Conservation (phyloP, 2,113 vertebrate genomes). For the Eubucco bourcierii region DNA sequence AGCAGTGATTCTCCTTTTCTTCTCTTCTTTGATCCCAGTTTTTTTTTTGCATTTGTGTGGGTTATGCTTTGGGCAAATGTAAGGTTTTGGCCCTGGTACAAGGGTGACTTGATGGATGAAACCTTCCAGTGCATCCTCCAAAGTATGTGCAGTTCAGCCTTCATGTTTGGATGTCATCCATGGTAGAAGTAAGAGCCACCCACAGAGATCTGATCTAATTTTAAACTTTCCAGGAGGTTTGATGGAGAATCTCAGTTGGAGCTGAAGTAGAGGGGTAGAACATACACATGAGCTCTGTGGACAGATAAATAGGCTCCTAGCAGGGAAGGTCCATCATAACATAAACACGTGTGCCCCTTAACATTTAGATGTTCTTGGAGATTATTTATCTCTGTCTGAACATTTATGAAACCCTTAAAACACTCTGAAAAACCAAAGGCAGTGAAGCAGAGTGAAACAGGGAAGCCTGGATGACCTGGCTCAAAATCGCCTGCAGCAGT, state of each 20-base stretch:
- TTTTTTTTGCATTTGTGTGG: background rate
- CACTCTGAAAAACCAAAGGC: background rate
- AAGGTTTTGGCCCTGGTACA: background rate
- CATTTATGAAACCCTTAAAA: background rate
- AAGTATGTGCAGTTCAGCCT: background rate
- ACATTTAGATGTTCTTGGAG: background rate
- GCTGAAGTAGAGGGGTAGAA: background rate
- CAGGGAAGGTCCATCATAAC: background rate
- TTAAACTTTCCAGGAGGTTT: slow-evolving; percentile 1
- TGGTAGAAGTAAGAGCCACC: slow-evolving; percentile 19
- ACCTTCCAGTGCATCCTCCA: background rate
- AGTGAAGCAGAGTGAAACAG: background rate
- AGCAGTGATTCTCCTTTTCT: background rate
- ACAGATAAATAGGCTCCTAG: background rate
- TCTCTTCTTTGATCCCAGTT: background rate
- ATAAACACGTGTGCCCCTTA: background rate
- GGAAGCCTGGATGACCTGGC: background rate
- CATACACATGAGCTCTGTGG: background rate
- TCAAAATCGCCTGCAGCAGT: background rate
- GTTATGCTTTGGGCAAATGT: background rate
- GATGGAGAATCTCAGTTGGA: background rate
- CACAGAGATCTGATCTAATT: background rate
- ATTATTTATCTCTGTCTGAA: background rate
- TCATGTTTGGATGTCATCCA: background rate
- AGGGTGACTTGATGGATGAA: background rate